These are phyloP conservation scores for Polyodon spathula DNA, from an alignment of 2,113 vertebrate species.

Conservation along the genomic window DNA sequence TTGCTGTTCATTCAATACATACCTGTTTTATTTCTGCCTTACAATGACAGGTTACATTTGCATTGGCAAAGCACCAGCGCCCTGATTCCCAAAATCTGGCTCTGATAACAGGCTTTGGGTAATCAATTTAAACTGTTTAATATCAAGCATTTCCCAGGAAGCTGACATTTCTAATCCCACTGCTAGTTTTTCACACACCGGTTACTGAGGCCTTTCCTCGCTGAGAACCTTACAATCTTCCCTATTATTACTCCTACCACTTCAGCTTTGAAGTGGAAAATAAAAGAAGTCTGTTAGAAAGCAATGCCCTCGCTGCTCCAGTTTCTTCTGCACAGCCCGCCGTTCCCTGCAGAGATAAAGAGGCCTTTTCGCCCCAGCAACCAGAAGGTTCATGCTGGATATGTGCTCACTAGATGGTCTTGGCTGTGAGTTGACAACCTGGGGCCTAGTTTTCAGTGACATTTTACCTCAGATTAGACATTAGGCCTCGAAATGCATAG, in stretches of 20 bases:
- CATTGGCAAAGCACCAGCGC: too few relatives aligned
- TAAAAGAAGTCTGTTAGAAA: constrained; percentile 19
- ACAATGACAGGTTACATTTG: too few relatives aligned
- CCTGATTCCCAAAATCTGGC: not conserved
- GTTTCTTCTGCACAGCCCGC: constrained; percentile 28
- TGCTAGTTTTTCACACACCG: constrained; percentile 21
- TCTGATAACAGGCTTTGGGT: not conserved
- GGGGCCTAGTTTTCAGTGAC: constrained; percentile 25
- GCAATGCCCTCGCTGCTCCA: constrained; percentile 18
- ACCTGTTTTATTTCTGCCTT: too few relatives aligned
- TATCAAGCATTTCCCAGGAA: constrained; percentile 26
- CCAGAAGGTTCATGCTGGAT: constrained; percentile 35
- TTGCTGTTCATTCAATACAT: too few relatives aligned
- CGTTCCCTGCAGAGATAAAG: constrained; percentile 30
- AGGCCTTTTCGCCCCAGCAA: constrained; percentile 48
- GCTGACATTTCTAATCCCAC: constrained; percentile 26
- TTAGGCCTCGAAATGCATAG: constrained; percentile 20
- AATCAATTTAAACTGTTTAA: constrained; percentile 25
- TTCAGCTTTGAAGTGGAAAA: constrained; percentile 27
- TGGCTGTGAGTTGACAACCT: constrained; percentile 34
- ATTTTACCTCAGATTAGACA: constrained; percentile 37
- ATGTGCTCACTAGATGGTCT: constrained; percentile 29
- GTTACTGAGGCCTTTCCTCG: constrained; percentile 22
- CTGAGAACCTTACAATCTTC: constrained; percentile 10
- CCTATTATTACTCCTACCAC: constrained; percentile 25